phyloP scores from a whole-genome alignment of 1,140 invertebrate genomes.

The Drosophila ogumai region DNA sequence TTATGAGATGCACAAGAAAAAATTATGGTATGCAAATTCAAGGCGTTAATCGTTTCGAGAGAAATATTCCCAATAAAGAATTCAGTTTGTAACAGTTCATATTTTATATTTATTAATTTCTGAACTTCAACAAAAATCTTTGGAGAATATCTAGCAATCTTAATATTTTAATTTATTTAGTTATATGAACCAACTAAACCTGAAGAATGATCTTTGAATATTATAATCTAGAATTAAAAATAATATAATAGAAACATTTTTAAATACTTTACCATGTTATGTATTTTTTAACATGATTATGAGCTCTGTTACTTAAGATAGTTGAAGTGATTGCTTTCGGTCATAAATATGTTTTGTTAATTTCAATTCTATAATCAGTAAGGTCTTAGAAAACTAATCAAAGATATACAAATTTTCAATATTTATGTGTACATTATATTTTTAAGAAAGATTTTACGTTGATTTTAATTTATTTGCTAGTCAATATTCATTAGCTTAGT shows the following conservation, averaged over 20 bases:
- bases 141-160: background rate
- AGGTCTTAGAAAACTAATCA: background rate
- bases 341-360: background rate
- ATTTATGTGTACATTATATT: too few species aligned
- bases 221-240: background rate
- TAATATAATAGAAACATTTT: background rate
- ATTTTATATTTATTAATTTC: background rate
- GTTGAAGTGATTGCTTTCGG: background rate
- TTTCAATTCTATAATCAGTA: background rate
- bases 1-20: constrained; percentile 8
- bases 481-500: too few species aligned
- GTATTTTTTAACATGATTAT: background rate
- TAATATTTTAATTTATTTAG: background rate
- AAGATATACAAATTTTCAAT: too few species aligned
- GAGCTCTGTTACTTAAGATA: background rate
- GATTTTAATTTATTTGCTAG: too few species aligned
- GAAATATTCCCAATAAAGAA: background rate
- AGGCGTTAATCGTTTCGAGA: background rate
- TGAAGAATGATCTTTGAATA: background rate
- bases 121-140: background rate
- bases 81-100: background rate
- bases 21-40: background rate
- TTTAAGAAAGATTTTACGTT: too few species aligned
- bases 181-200: background rate
- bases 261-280: too few species aligned